Base-by-base conservation (phyloP, 2,888 invertebrate genomes). In the Ennomos quercinarius region DNA sequence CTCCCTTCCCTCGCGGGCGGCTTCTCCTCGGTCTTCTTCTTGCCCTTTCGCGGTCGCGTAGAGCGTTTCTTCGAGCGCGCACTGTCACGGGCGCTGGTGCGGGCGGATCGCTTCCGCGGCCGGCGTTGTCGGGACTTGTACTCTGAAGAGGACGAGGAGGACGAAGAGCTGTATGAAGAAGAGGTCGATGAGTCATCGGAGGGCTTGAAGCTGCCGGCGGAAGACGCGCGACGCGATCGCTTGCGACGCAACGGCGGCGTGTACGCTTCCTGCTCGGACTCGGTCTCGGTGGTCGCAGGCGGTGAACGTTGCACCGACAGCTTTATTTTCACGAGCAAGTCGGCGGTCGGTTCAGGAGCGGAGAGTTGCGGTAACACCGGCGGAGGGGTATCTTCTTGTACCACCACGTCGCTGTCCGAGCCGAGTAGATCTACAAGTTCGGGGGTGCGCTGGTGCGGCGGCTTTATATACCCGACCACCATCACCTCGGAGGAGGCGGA, bases 391-490 rank as follows among this genome's bases (percentile, higher is more conserved):
- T 27, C 57, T 9, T 91, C 91, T 43, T 89, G 87, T 35, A 93
- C 77, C 17, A 89, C 83, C 9, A 90, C 89, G 68, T 89, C 93
- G 66, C 93, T 93, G 71, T 93, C 94, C 2, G 94, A 94, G n/a
- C 93, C 93, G 10, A 93, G 78, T 57, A 95, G 76, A 67, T 94
- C 94, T 12, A 95, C 94, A 1, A 95, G 91, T 77, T 94, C 95
- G 0, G 95, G 95, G 41, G 95, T 95, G 57, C 95, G 89, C 67
- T 95, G 94, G 65, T 93, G 93, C 61, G 94, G 95, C 39, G 95
- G 95, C 76, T 95, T 95, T 36, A 95, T 94, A 72, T 94, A 94
- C 2, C 94, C 94, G 9, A 96, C 93, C 51, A 96, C 92, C 78
- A 94, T 92, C 34, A 94, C 94, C 64, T 94, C 94, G 34, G 93